Percentiles rank a stretch among this genome's conserved stretches.
Conservation (phyloP, 2,113 vertebrate genomes). For the Protobothrops flavoviridis region DNA sequence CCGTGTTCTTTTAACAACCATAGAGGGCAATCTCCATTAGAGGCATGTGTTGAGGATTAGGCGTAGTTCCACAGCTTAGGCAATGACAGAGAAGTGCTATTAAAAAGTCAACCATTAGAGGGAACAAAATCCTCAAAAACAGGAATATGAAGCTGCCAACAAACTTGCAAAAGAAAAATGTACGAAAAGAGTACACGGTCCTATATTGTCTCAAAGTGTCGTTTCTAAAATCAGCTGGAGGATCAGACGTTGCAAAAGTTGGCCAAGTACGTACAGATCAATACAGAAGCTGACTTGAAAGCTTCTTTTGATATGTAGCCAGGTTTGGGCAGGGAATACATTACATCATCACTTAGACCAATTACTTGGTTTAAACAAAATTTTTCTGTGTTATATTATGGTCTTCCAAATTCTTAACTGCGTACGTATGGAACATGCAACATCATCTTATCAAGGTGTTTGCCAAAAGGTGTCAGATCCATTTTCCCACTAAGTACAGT, state of each 20-base stretch:
- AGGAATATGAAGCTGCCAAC: constrained; percentile 7
- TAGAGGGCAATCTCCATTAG: not conserved
- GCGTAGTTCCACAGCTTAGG: not conserved
- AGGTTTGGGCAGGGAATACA: constrained; percentile 18
- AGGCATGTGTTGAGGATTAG: not conserved
- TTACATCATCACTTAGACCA: not conserved
- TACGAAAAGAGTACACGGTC: not conserved
- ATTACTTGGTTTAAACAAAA: not conserved
- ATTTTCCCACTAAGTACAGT: not conserved
- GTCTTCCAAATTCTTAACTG: not conserved
- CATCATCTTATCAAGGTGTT: not conserved
- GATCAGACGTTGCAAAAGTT: not conserved
- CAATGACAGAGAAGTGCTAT: constrained; percentile 29
- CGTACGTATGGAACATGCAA: not conserved
- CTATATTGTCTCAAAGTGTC: constrained; percentile 17
- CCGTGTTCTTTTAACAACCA: not conserved
- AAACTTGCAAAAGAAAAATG: not conserved
- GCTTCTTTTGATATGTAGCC: constrained; percentile 21
- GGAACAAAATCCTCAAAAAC: constrained; percentile 59
- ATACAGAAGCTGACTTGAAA: constrained; percentile 16
- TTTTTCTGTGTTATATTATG: not conserved
- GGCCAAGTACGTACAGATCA: not conserved
- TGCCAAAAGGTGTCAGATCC: not conserved
- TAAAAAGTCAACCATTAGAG: constrained; percentile 55
- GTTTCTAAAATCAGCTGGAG: constrained; percentile 6